Evolutionary conservation across 1,140 invertebrate species (phyloP), one percentile per base, ranked within the genome.

Genomic region (Arctopsyche grandis): DNA sequence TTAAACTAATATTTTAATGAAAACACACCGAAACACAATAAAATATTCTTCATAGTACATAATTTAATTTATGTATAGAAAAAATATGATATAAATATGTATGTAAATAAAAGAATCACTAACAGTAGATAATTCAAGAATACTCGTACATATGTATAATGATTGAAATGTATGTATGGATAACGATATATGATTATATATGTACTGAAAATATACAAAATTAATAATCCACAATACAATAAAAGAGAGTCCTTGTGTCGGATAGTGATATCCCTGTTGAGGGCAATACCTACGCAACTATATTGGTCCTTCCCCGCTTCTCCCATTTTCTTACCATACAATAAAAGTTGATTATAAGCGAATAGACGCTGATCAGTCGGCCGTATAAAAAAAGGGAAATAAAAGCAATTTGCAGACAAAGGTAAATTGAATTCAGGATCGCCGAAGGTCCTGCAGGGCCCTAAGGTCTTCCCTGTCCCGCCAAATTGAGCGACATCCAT

Each of bases 351-450:
- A 78, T 78, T 74, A 79, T 74, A 74, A 79, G 60, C 70, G 78
- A 63, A 74, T 60, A 73, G 78, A 79, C 21, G 52, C 29, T 29
- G 78, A 79, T 79, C 78, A 73, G 69, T 66, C 24, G 58, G 52
- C 14, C 69, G 70, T 70, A 79, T 63, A 79, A 75, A 75, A 60
- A 77, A 79, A 79, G 52, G 48, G 78, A 74, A 79, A 79, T 79
- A 79, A 79, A 79, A 79, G 69, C 78, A 75, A 79, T 79, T 75
- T 63, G 48, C 69, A 79, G 78, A 79, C 78, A 79, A 74, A 79
- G 78, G 78, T 79, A 79, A 79, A 79, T 79, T 79, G 78, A 79
- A 79, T 79, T 79, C 78, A 60, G 26, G 69, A 79, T 74, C 63
- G 69, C 78, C 60, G 77, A 44, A 78, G 77, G 77, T 78, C 52